These are phyloP conservation scores for Neogale vison DNA, from an alignment of 2,113 vertebrate genomes.

Conservation along the genomic window DNA sequence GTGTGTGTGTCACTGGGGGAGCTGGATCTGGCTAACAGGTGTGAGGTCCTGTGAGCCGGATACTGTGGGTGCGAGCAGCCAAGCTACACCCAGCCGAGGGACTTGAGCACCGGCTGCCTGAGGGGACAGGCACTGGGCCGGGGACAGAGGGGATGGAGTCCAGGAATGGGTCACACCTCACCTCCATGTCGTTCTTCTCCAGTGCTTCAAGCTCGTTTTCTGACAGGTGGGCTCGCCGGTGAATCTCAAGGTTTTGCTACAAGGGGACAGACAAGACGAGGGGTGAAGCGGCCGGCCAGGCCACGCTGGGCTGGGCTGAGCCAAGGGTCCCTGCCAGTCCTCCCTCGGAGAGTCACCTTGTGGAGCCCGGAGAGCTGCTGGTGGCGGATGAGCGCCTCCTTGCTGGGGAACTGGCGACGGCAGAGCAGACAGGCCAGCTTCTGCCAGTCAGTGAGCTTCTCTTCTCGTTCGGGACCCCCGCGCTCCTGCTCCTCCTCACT, in stretches of 20 bases:
- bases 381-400: slow-evolving; percentile 92
- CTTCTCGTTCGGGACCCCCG: slow-evolving; percentile 87
- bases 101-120: background rate
- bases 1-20: background rate
- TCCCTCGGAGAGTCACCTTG: slow-evolving; percentile 83
- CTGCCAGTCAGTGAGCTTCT: slow-evolving; percentile 92
- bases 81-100: background rate
- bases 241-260: slow-evolving; percentile 93
- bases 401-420: slow-evolving; percentile 94
- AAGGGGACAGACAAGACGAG: background rate
- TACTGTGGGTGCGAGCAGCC: background rate
- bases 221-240: slow-evolving; percentile 85
- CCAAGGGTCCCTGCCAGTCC: too few relatives aligned
- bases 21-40: background rate
- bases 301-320: too few relatives aligned
- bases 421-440: slow-evolving; percentile 94
- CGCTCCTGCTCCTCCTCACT: slow-evolving; percentile 90
- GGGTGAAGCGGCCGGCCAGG: background rate
- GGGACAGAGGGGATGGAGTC: background rate
- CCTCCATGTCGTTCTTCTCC: slow-evolving; percentile 88
- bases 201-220: slow-evolving; percentile 83
- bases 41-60: background rate
- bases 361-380: slow-evolving; percentile 95
- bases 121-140: background rate
- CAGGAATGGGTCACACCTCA: slow-evolving; percentile 61